Evolutionary conservation across 1,140 invertebrate genomes (phyloP), one percentile per base, ranked within the genome.

Genomic region (Formica selysi): DNA sequence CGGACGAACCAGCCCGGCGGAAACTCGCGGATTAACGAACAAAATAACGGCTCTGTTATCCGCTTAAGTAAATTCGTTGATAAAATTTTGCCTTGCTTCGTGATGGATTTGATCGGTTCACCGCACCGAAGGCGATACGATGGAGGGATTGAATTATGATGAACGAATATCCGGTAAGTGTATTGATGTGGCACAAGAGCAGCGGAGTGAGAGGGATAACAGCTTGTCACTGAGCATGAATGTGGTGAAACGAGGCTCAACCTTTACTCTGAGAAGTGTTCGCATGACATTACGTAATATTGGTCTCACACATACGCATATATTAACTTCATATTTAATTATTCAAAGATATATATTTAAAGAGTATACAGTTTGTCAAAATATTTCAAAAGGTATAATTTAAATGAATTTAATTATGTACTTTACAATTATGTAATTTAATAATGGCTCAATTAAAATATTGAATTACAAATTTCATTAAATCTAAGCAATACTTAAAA

Each of bases 51-150:
- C 26, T 57, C 80, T 41, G 32, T 70, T 78, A 62, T 38, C 48
- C 64, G 81, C 26, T 71, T 76, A 64, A 76, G 62, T 87, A 57
- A 51, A 84, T 87, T 84, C 62, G 70, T 84, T 38, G 29, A 38
- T 74, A 83, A 44, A 76, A 84, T 51, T 76, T 76, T 68, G 62
- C 19, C 68, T 81, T 57, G 54, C 54, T 5, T 19, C 62, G 29
- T 54, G 76, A 79, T 51, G 76, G 65, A 80, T 80, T 80, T 80
- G 44, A 80, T 80, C 76, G 76, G 76, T 68, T 79, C 62, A 8
- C 76, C 29, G 76, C 76, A 38, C 44, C 64, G 64, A 80, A 70
- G 64, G 32, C 51, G 29, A 19, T 29, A 65, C 64, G 59, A 65
- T 41, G 29, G 59, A 54, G 26, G 51, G 59, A 83, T 81, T 76